These are phyloP conservation scores for Plagodis pulveraria DNA, from an alignment of 2,888 invertebrate species.

Conservation along the genomic window DNA sequence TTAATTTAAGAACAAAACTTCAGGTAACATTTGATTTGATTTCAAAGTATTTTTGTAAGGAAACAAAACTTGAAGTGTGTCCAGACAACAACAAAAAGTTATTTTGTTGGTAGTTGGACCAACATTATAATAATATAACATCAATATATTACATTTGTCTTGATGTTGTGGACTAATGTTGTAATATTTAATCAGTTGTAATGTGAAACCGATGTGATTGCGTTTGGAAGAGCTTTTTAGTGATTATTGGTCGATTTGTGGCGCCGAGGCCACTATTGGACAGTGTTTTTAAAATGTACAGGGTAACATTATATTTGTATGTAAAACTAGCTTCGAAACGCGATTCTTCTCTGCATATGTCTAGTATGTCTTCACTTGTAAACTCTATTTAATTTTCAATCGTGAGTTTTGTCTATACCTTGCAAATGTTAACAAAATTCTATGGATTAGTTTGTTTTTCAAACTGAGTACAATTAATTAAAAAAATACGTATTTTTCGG, in stretches of 20 bases:
- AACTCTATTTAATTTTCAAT: conserved; percentile 1
- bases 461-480: no score
- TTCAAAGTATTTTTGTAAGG: no score
- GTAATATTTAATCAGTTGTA: not conserved
- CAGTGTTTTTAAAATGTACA: conserved; percentile 60
- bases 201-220: conserved; percentile 7
- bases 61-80: no score
- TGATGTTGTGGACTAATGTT: no score
- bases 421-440: conserved; percentile 11
- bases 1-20: not conserved
- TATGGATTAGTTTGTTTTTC: not conserved
- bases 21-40: no score
- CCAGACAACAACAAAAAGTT: not conserved
- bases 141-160: no score
- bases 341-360: conserved; percentile 22
- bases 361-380: conserved; percentile 6
- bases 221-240: conserved; percentile 11
- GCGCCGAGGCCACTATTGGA: conserved; percentile 25
- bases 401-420: not conserved
- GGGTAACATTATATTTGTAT: conserved; percentile 61
- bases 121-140: not conserved
- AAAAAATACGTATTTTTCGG: no score
- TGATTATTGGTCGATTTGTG: conserved; percentile 42
- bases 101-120: not conserved
- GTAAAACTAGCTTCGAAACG: conserved; percentile 27